Base-by-base conservation (phyloP, 2,797 vertebrate species). In the Argyrosomus regius region DNA sequence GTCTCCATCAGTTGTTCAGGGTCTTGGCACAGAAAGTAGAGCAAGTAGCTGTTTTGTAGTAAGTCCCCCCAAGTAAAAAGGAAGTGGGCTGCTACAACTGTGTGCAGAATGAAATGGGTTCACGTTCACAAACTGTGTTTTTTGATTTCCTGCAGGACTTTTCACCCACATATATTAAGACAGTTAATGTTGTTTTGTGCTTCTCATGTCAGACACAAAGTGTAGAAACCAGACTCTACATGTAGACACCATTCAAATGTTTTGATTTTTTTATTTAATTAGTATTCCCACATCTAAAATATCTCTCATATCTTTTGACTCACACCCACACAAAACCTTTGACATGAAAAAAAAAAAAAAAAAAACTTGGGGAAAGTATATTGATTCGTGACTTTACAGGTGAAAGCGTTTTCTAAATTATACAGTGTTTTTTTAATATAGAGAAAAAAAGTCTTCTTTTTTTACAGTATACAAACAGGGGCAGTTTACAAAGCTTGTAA, bases 381-480 rank as follows among this genome's bases (percentile, higher is more conserved):
- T 45, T 57, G 70, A 68, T 83, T 72, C 64, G 70, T 66, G 28
- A 82, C 72, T 77, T 85, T 81, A 84, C 64, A 80, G 26, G n/a
- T 68, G 16, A 76, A 87, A 89, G 72, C 48, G 78, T 56, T 83
- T 85, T 86, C 75, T 75, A 82, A 90, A 84, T 84, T 50, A 75
- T 83, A 94, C 91, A 91, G 91, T 91, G 87, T 89, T 87, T 60
- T 39, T 77, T 81, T 39, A 39, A 45, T 50, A 58, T 48, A 72
- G 67, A 88, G 65, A 69, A 83, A 45, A 88, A 45, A 31, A 1
- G 1, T 28, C 10, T 46, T 49, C 49, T 46, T 53, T 85, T 77
- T 85, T 76, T 89, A 92, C 89, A 93, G 81, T 89, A 87, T 85
- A 84, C 73, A 89, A 89, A 91, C 53, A 58, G 75, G 28, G 63